A percentile compares a stretch with the other conserved stretches of the same genome.
Conservation (phyloP, 1,140 invertebrate genomes). For the Tyrophagus putrescentiae region DNA sequence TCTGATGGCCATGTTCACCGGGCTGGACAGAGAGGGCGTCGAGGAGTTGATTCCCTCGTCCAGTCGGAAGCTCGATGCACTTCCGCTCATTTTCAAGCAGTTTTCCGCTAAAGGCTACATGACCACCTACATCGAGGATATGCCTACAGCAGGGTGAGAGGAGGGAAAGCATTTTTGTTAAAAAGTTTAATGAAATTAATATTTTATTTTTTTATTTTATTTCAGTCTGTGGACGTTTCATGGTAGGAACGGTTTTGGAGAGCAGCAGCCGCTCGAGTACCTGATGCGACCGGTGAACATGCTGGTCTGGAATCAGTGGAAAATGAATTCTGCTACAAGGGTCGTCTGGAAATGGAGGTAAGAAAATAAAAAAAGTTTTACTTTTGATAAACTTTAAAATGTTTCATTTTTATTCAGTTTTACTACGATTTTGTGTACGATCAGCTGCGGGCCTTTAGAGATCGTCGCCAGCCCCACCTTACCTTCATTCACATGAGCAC, state of each 20-base stretch:
- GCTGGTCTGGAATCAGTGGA: not conserved
- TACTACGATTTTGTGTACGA: conserved; percentile 27
- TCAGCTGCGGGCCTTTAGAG: conserved; percentile 25
- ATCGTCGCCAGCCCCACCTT: conserved; percentile 23
- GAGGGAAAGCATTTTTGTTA: no score
- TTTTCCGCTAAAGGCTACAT: not conserved
- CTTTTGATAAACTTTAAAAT: not conserved
- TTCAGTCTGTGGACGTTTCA: not conserved
- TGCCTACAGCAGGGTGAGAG: not conserved
- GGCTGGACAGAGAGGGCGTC: conserved; percentile 19
- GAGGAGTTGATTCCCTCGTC: not conserved
- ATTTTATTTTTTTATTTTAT: no score
- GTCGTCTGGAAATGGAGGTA: conserved; percentile 6
- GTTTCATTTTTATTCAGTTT: conserved; percentile 10
- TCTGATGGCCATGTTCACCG: conserved; percentile 34
- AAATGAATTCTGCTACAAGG: not conserved
- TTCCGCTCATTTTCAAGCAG: not conserved
- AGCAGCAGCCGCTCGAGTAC: conserved; percentile 7
- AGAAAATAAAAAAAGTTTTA: not conserved
- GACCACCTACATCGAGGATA: not conserved
- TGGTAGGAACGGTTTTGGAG: not conserved
- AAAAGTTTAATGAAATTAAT: no score
- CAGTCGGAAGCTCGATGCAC: not conserved
- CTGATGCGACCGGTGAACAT: not conserved
- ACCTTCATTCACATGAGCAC: conserved; percentile 26